Conservation (phyloP, 2,113 vertebrate species). For the Trogon melanurus region DNA sequence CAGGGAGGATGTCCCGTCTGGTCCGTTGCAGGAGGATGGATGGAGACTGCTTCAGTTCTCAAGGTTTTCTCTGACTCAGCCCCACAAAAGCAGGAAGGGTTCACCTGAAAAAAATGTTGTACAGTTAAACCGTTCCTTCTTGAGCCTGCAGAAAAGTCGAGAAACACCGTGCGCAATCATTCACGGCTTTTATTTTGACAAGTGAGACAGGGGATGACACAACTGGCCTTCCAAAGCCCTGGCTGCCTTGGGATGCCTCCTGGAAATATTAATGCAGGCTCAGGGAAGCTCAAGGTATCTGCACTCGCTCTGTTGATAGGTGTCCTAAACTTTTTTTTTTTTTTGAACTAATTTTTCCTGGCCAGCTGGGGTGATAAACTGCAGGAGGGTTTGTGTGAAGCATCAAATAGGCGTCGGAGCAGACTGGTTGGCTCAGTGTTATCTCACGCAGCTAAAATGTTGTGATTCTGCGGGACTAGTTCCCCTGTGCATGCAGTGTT, state of each 20-base stretch:
- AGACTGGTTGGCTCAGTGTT: background rate
- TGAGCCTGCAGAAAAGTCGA: background rate
- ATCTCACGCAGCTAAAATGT: accelerated
- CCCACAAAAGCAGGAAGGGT: background rate
- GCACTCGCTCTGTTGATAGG: background rate
- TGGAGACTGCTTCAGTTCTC: background rate
- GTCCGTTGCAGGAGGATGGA: background rate
- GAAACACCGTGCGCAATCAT: background rate
- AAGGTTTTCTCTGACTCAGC: background rate
- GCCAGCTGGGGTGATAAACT: background rate
- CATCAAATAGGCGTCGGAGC: background rate
- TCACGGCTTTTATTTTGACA: background rate
- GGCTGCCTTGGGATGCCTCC: background rate
- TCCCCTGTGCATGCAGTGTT: background rate
- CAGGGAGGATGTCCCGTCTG: accelerated
- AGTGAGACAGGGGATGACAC: background rate
- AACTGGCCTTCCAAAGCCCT: background rate
- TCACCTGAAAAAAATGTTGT: background rate
- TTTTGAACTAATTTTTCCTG: background rate
- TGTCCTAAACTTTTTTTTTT: background rate
- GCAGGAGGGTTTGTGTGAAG: background rate
- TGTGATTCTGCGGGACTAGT: background rate
- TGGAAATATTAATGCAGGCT: background rate
- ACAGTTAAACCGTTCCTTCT: background rate
- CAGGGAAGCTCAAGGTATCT: background rate